Evolutionary conservation across 2,888 invertebrate genomes (phyloP).

Genomic region (Myathropa florea): DNA sequence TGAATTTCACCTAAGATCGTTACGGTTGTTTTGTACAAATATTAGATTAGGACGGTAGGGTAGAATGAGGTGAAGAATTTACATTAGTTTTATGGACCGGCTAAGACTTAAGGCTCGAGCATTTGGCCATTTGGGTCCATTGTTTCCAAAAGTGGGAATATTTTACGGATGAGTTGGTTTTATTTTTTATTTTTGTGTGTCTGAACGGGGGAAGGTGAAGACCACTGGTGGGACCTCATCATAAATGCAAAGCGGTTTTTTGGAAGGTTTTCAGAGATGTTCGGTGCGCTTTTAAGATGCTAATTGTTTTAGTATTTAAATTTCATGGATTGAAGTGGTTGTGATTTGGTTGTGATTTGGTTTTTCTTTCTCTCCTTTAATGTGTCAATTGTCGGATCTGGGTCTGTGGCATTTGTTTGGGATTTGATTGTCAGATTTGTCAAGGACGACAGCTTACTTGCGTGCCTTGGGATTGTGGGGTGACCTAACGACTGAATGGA

Average conservation of each 20-base stretch:
- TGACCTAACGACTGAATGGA: not conserved
- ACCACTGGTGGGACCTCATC: not conserved
- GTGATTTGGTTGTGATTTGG: not conserved
- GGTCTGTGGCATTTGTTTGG: not conserved
- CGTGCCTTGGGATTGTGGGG: not conserved
- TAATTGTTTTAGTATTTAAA: conserved; percentile 20
- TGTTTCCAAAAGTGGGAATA: not conserved
- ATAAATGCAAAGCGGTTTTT: conserved; percentile 18
- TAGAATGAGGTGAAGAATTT: conserved; percentile 43
- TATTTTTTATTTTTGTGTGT: not conserved
- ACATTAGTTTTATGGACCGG: conserved; percentile 36
- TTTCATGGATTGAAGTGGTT: not conserved
- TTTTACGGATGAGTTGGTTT: not conserved
- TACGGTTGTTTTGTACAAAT: conserved; percentile 65
- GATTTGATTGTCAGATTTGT: not conserved
- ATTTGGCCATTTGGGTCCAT: conserved; percentile 8
- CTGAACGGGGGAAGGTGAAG: not conserved
- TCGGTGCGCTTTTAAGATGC: conserved; percentile 3
- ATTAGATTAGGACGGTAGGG: conserved; percentile 25
- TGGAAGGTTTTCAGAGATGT: not conserved
- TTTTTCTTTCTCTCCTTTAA: not conserved
- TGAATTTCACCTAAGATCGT: conserved; percentile 47
- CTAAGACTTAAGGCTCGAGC: not conserved
- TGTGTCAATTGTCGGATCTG: not conserved
- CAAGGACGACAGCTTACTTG: not conserved